Conservation (phyloP, 2,113 vertebrate genomes). For the Rafetus swinhoei region DNA sequence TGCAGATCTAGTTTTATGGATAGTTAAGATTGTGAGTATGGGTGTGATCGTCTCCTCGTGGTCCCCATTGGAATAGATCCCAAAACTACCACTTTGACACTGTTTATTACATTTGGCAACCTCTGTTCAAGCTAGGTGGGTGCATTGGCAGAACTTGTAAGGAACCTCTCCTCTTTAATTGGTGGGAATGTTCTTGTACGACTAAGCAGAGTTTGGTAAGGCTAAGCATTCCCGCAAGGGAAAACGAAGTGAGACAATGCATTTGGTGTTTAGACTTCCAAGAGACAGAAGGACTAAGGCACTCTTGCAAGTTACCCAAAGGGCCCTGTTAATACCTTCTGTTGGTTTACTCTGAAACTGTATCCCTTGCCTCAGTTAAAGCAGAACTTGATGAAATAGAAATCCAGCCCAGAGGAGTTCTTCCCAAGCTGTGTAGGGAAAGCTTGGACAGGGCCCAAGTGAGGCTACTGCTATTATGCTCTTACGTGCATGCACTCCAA, state of each 20-base stretch:
- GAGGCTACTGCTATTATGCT: not conserved
- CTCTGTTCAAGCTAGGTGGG: slow-evolving; percentile 64
- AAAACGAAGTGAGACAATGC: slow-evolving; percentile 70
- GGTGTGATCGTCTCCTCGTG: slow-evolving; percentile 60
- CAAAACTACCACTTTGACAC: slow-evolving; percentile 70
- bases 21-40: slow-evolving; percentile 56
- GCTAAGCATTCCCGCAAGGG: slow-evolving; percentile 72
- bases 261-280: slow-evolving; percentile 72
- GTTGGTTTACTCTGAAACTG: slow-evolving; percentile 45
- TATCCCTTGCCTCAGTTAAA: slow-evolving; percentile 54
- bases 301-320: slow-evolving; percentile 70
- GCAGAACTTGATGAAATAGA: slow-evolving; percentile 46
- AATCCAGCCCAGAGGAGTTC: not conserved
- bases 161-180: slow-evolving; percentile 76
- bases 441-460: not conserved
- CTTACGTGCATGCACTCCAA: not conserved
- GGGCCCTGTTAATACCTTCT: slow-evolving; percentile 54
- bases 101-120: slow-evolving; percentile 68
- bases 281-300: slow-evolving; percentile 68
- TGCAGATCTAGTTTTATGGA: slow-evolving; percentile 56
- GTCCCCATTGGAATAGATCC: slow-evolving; percentile 51
- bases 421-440: not conserved
- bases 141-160: slow-evolving; percentile 76
- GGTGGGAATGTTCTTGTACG: slow-evolving; percentile 72
- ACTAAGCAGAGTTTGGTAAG: slow-evolving; percentile 70